phyloP scores from a whole-genome alignment of 2,888 invertebrate genomes.

The Fabriciana adippe region DNA sequence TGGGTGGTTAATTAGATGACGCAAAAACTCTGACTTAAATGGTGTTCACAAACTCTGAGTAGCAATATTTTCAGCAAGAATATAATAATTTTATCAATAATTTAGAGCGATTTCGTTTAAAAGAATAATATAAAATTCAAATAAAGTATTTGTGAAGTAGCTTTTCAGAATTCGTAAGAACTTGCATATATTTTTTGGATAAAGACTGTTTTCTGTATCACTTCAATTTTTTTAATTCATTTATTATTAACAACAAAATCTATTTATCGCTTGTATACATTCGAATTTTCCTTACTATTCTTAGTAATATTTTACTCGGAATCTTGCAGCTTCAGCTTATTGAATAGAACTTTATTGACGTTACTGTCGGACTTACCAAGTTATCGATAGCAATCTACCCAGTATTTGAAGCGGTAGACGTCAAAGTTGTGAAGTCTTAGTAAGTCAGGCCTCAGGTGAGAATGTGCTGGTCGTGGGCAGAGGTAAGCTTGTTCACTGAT shows the following conservation, averaged over 20 bases:
- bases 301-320: slow-evolving; percentile 1
- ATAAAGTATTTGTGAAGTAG: slow-evolving; percentile 6
- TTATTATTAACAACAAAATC: background rate
- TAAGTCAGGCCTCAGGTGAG: slow-evolving; percentile 78
- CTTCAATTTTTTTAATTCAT: background rate
- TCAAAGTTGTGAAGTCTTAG: slow-evolving; percentile 79
- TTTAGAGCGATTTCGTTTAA: slow-evolving; percentile 1
- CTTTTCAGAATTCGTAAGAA: background rate
- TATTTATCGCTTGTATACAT: background rate
- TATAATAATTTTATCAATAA: slow-evolving; percentile 28
- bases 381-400: slow-evolving; percentile 60
- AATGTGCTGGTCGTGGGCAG: slow-evolving; percentile 68
- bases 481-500: slow-evolving; percentile 20
- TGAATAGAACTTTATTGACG: slow-evolving; percentile 41
- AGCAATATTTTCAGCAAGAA: slow-evolving; percentile 25
- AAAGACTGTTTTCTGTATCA: background rate
- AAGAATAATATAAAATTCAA: background rate
- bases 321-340: slow-evolving; percentile 23
- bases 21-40: slow-evolving; percentile 54
- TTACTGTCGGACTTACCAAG: slow-evolving; percentile 46
- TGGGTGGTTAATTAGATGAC: slow-evolving; percentile 73
- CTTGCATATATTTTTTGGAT: background rate
- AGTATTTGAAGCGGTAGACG: slow-evolving; percentile 65
- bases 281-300: slow-evolving; percentile 2
- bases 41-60: slow-evolving; percentile 30